These are phyloP conservation scores for Pterophyllum scalare DNA, from an alignment of 2,113 vertebrate species.

Conservation along the genomic window DNA sequence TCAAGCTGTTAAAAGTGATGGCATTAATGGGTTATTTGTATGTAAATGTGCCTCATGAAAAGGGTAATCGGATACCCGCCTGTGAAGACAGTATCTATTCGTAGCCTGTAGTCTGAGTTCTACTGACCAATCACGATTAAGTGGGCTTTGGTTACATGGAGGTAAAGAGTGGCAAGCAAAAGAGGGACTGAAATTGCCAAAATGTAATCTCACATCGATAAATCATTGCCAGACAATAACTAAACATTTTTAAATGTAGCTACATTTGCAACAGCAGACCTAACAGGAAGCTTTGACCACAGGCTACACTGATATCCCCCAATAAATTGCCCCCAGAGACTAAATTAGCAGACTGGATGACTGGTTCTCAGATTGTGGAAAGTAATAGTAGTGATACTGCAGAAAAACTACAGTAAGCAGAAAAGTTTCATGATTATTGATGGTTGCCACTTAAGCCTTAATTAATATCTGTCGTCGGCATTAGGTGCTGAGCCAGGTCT, in stretches of 20 bases:
- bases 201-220: neutral
- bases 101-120: neutral
- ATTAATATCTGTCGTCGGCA: neutral
- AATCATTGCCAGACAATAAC: neutral
- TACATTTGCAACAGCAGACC: neutral
- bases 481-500: neutral
- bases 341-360: neutral
- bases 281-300: neutral
- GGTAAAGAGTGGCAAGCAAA: neutral
- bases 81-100: neutral
- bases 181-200: neutral
- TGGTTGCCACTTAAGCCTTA: neutral
- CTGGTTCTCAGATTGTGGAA: neutral
- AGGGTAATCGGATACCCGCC: neutral
- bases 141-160: neutral
- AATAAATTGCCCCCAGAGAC: neutral
- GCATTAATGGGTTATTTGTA: neutral
- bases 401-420: neutral
- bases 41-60: neutral
- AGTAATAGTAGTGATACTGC: neutral
- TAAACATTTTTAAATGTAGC: neutral
- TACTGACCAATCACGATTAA: neutral
- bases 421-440: neutral
- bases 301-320: neutral
- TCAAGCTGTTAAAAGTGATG: conserved; percentile 4